Evolutionary conservation across 2,888 invertebrate species (phyloP).

Genomic region (Neria commutata): DNA sequence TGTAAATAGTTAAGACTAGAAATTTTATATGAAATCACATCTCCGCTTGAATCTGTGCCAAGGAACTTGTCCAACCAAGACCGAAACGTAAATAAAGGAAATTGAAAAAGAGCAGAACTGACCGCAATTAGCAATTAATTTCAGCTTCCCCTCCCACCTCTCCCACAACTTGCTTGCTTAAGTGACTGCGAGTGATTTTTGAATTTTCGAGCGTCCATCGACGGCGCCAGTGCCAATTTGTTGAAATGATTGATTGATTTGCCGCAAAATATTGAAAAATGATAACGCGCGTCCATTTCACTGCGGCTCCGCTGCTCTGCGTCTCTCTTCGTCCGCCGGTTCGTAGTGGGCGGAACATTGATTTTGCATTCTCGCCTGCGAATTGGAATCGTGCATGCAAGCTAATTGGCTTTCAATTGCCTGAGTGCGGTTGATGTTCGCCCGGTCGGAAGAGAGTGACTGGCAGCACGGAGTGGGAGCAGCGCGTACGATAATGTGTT

Average conservation of each 20-base stretch:
- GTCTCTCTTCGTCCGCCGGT: not conserved
- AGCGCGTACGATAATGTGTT: too few species aligned
- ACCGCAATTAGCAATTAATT: constrained; percentile 25
- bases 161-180: not conserved
- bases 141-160: not conserved
- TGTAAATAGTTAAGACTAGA: too few species aligned
- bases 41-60: too few species aligned
- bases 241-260: constrained; percentile 35
- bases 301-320: too few species aligned
- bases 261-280: not conserved
- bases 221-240: not conserved
- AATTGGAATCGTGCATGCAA: constrained; percentile 23
- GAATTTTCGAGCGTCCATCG: not conserved
- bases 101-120: constrained; percentile 12
- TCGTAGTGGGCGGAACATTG: not conserved
- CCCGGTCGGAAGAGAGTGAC: not conserved
- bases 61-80: too few species aligned
- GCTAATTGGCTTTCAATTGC: constrained; percentile 37
- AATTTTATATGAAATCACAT: too few species aligned
- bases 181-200: not conserved
- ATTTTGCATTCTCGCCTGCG: not conserved
- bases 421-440: not conserved
- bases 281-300: too few species aligned
- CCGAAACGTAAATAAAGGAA: not conserved
- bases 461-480: not conserved